These are phyloP conservation scores for Pitangus sulphuratus DNA, from an alignment of 2,797 vertebrate species.

Conservation along the genomic window DNA sequence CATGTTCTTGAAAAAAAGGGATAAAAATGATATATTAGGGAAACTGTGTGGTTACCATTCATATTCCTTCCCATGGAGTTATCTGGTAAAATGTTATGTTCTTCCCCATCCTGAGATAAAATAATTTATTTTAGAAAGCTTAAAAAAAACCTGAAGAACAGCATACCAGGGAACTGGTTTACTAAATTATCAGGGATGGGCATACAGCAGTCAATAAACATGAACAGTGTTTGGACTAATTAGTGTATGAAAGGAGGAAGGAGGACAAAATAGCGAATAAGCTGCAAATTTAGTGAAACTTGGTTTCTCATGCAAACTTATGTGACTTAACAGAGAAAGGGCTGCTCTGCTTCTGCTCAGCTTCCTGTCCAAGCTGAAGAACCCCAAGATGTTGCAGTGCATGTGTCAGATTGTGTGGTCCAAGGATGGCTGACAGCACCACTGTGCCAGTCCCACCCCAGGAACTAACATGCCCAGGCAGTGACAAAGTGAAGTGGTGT, in stretches of 20 bases:
- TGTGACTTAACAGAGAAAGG: neutral
- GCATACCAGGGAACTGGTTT: neutral
- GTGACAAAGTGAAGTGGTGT: rapidly evolving
- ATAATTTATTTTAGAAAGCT: neutral
- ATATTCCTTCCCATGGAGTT: neutral
- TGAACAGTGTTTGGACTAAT: neutral
- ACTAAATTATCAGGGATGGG: neutral
- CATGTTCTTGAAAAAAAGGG: rapidly evolving
- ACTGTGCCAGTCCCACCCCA: rapidly evolving
- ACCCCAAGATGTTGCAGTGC: rapidly evolving
- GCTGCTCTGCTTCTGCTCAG: neutral
- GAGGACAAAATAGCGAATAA: neutral
- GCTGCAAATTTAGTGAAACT: neutral
- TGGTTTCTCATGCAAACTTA: neutral
- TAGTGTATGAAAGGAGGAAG: neutral
- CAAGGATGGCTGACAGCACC: neutral
- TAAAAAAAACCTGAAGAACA: neutral
- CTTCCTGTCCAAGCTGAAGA: neutral
- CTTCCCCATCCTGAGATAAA: neutral
- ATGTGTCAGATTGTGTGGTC: neutral
- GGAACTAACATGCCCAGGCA: rapidly evolving
- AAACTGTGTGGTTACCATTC: neutral
- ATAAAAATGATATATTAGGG: neutral
- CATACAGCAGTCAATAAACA: neutral
- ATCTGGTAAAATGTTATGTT: neutral